Percentiles rank a stretch among this genome's conserved stretches.
Evolutionary conservation across 2,888 invertebrate genomes (phyloP).

Genomic region (Laothoe populi): DNA sequence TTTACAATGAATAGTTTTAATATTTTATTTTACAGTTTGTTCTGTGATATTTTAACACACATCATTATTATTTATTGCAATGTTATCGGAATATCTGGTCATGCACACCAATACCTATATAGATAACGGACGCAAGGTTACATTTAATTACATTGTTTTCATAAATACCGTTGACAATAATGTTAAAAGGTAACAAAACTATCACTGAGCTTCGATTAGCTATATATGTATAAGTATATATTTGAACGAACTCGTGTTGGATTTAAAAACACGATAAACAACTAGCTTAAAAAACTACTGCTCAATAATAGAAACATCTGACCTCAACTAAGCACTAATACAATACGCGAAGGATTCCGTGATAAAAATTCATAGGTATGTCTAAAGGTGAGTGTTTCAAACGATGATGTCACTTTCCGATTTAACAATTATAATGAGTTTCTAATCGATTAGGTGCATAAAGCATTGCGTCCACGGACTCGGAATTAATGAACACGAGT

Average conservation of each 20-base stretch:
- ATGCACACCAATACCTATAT: constrained; percentile 47
- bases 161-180: constrained; percentile 8
- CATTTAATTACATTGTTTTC: constrained; percentile 19
- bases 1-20: no score
- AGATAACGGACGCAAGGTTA: constrained; percentile 43
- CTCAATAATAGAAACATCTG: constrained; percentile 4
- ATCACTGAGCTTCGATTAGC: neutral
- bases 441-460: constrained; percentile 44
- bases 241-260: neutral
- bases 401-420: constrained; percentile 36
- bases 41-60: no score
- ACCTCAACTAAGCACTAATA: neutral
- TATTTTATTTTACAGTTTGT: no score
- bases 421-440: constrained; percentile 38
- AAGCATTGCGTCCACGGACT: constrained; percentile 46
- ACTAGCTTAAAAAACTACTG: neutral
- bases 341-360: neutral
- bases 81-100: constrained; percentile 48
- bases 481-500: constrained; percentile 48
- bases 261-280: neutral
- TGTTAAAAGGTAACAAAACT: constrained; percentile 1
- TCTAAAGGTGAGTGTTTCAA: constrained; percentile 30
- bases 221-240: neutral
- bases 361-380: neutral
- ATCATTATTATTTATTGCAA: constrained; percentile 31